phyloP scores from a whole-genome alignment of 1,140 invertebrate genomes.

The Proales similis region DNA sequence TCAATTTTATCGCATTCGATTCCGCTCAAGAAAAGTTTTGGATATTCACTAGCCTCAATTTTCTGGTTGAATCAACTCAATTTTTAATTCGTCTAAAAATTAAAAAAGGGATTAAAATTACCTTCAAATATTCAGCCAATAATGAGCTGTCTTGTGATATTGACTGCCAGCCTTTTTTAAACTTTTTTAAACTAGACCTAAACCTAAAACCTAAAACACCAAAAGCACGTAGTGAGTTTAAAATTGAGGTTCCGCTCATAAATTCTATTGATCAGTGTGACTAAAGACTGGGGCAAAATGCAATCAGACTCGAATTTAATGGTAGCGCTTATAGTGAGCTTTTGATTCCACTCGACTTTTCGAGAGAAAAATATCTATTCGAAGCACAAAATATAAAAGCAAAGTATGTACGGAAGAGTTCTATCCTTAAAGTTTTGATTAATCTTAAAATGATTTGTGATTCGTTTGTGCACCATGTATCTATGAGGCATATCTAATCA shows the following conservation, averaged over 20 bases:
- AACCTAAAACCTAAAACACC: background rate
- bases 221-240: background rate
- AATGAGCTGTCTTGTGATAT: background rate
- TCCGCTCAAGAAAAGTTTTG: conserved; percentile 27
- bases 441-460: too few relatives aligned
- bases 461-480: too few relatives aligned
- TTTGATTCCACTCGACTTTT: background rate
- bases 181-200: conserved; percentile 7
- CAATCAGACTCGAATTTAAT: background rate
- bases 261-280: conserved; percentile 25
- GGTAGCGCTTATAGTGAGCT: conserved; percentile 7
- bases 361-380: background rate
- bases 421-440: conserved; percentile 22
- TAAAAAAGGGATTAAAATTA: background rate
- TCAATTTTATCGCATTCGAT: conserved; percentile 14
- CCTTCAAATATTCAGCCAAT: conserved; percentile 27
- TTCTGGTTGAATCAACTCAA: too few relatives aligned
- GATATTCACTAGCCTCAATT: conserved; percentile 11
- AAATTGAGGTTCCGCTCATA: conserved; percentile 4
- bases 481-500: too few relatives aligned
- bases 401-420: conserved; percentile 27
- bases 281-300: conserved; percentile 1
- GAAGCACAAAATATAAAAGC: conserved; percentile 20
- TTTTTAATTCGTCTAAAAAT: too few relatives aligned
- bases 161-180: conserved; percentile 33